Base-by-base conservation (phyloP, 2,888 invertebrate species). In the Cenopis cana region DNA sequence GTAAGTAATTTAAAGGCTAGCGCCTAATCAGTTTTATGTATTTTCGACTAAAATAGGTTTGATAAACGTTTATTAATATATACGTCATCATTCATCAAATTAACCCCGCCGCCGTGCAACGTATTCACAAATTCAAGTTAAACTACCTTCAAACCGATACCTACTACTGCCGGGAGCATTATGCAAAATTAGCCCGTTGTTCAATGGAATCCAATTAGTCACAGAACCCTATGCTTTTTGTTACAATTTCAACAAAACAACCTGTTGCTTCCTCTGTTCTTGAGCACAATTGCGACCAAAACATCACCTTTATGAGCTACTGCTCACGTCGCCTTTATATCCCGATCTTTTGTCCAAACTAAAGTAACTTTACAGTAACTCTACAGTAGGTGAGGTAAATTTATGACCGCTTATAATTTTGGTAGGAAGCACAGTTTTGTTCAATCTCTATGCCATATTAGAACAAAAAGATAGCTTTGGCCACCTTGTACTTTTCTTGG, bases 221-320 rank as follows among this genome's bases (percentile, higher is more conserved):
- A 60, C 59, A 20, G n/a, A 59, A 18, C 71, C 70, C 41, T 64
- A 69, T 56, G 52, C 60, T 36, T 66, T 64, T 54, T 41, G 24
- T 69, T 49, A 73, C 69, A 41, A 52, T 4, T 18, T 55, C 20
- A 59, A 66, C 56, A 74, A 73, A 74, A 72, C 75, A 68, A 74
- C 81, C 81, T 74, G 75, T 75, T 66, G 81, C 36, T 38, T 59
- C 38, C 69, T 77, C 69, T 74, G 69, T 75, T 56, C 36, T 52
- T 20, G 1, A 24, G 64, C 62, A 87, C 86, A 88, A 88, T 81
- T 69, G 74, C 72, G 76, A 86, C 90, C 90, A 89, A 89, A 90
- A 89, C 89, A 90, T 90, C 87, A 90, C 88, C 78, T 82, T 80
- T 77, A 81, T 74, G 73, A 75, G 61, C 70, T 64, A 75, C 76